phyloP scores from a whole-genome alignment of 1,140 invertebrate species.

The Bombus turneri region DNA sequence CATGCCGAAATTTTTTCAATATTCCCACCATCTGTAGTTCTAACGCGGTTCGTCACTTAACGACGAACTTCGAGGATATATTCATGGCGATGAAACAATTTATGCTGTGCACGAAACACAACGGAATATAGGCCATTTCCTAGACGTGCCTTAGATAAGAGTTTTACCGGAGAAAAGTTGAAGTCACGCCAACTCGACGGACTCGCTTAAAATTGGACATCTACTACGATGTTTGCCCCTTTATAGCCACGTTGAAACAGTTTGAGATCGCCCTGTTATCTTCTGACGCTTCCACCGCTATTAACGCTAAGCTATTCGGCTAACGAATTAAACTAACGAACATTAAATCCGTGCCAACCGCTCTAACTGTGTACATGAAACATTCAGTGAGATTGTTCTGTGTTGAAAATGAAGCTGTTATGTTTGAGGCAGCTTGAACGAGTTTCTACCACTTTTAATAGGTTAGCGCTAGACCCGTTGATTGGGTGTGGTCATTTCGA shows the following conservation, averaged over 20 bases:
- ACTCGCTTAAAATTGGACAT: conserved; percentile 12
- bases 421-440: background rate
- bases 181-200: conserved; percentile 11
- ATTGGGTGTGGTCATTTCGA: too few relatives aligned
- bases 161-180: conserved; percentile 15
- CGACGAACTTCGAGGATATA: background rate
- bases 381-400: background rate
- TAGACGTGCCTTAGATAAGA: conserved; percentile 26
- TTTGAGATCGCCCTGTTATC: background rate
- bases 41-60: background rate
- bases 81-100: conserved; percentile 30
- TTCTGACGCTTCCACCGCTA: background rate
- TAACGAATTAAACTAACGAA: conserved; percentile 7
- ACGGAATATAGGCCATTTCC: conserved; percentile 29
- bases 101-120: conserved; percentile 33
- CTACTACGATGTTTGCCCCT: background rate
- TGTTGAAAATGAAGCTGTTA: background rate
- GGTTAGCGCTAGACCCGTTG: too few relatives aligned
- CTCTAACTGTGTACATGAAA: background rate
- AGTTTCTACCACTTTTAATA: too few relatives aligned
- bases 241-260: background rate
- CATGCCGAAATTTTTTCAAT: background rate
- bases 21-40: background rate
- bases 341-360: background rate
- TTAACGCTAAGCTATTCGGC: background rate